Base-by-base conservation (phyloP, 1,140 invertebrate genomes). In the Ptiloglossa arizonensis region DNA sequence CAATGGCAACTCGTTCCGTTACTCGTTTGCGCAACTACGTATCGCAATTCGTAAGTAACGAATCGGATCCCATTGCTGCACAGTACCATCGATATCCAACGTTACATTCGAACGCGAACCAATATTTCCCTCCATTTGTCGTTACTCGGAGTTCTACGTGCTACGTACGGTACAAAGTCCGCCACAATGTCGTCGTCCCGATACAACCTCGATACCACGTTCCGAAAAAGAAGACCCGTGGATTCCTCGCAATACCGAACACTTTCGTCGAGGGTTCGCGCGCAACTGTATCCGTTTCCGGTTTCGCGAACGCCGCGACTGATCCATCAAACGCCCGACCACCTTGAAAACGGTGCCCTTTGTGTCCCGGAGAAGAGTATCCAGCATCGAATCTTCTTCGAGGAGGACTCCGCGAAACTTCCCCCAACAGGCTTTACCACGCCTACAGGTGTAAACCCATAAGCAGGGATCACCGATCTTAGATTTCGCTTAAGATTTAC, bases 401-500 rank as follows among this genome's bases (percentile, higher is more conserved):
- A 41, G 19, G 60, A 60, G 41, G 1, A 19, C 27, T 19, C 4
- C 19, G 27, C 66, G 56, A 77, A 77, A 66, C 59, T 70, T 41
- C 50, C 41, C 9, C 41, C 4, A 54, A 38, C 54, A 8, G 52
- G 24, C n/a, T 72, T 57, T 35, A 35, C 52, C 46, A 19, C 63
- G 68, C 66, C 62, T 81, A 78, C 74, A 87, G 74, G 78, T 87
- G 85, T 78, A 86, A 87, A 89, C 74, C 80, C 72, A 81, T 86
- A 88, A 89, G 87, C 86, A 80, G 71, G 81, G 74, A 80, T 88
- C 81, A 80, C 77, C 79, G 83, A 89, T 84, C 75, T 86, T 84
- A 86, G 83, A 80, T 83, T 82, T 80, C 68, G 70, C 63, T 87
- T 85, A 88, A 88, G 87, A 89, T 89, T 89, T 89, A 89, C 82